phyloP scores from a whole-genome alignment of 2,797 vertebrate species.

The Halcyon badia region DNA sequence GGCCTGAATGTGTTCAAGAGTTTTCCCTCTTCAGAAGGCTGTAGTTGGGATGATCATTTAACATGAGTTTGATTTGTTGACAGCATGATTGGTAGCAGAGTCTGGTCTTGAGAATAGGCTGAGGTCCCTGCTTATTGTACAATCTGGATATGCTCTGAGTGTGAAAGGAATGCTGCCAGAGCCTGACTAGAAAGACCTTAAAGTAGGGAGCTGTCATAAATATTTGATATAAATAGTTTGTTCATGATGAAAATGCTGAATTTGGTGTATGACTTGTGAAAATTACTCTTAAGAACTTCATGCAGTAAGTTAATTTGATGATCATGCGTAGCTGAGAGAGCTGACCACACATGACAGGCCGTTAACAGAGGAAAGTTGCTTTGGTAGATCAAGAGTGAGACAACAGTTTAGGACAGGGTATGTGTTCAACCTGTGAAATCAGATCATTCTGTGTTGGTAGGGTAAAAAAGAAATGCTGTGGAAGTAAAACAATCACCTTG shows the following conservation, averaged over 20 bases:
- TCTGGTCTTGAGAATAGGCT: neutral
- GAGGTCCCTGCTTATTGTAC: neutral
- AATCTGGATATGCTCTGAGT: neutral
- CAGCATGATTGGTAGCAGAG: neutral
- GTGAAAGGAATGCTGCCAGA: neutral
- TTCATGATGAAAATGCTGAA: neutral
- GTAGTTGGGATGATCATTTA: neutral
- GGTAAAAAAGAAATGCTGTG: neutral
- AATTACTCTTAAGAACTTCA: neutral
- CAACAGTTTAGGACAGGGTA: neutral
- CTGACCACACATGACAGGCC: neutral
- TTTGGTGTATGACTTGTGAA: neutral
- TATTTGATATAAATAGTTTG: neutral
- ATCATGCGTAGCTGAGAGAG: neutral
- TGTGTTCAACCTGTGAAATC: neutral
- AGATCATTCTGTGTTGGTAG: neutral
- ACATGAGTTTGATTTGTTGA: neutral
- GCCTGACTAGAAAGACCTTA: neutral
- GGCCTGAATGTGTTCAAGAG: neutral
- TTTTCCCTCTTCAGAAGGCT: neutral
- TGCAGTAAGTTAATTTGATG: neutral
- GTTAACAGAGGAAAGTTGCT: neutral
- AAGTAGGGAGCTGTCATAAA: neutral
- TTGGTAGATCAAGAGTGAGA: neutral
- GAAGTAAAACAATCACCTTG: neutral